phyloP scores from a whole-genome alignment of 2,113 vertebrate genomes.

The Cavia aperea region DNA sequence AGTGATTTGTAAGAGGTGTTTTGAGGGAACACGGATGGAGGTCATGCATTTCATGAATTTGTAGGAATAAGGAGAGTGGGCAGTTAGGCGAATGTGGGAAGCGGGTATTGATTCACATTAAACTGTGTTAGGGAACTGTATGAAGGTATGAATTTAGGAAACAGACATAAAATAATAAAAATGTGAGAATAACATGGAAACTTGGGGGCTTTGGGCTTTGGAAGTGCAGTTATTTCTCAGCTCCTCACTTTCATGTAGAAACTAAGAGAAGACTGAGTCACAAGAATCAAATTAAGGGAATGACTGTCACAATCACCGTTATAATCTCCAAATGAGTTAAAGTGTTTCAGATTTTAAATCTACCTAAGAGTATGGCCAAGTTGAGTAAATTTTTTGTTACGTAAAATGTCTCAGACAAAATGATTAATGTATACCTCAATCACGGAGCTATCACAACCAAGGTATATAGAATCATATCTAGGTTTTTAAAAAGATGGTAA shows the following conservation, averaged over 20 bases:
- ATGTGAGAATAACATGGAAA: not conserved
- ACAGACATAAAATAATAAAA: not conserved
- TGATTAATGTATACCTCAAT: not conserved
- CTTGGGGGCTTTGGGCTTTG: not conserved
- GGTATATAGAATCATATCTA: not conserved
- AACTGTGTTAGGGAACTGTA: not conserved
- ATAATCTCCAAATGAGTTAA: constrained; percentile 46
- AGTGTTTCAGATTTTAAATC: constrained; percentile 27
- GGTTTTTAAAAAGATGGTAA: not conserved
- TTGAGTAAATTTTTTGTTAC: constrained; percentile 46
- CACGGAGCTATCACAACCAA: not conserved
- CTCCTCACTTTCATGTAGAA: not conserved
- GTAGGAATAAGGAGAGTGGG: not conserved
- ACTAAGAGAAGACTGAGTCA: not conserved
- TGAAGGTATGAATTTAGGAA: not conserved
- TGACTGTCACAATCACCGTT: not conserved
- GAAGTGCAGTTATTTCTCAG: not conserved
- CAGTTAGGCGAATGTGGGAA: not conserved
- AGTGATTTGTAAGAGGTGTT: not conserved
- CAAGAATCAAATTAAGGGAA: constrained; percentile 29
- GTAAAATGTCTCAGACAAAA: constrained; percentile 26
- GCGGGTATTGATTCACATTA: not conserved
- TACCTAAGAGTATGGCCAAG: not conserved
- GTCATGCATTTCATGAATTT: not conserved
- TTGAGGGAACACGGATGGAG: not conserved